Percentiles rank a stretch among this genome's conserved stretches.
These are phyloP conservation scores for Pelusios castaneus DNA, from an alignment of 2,113 vertebrate genomes.

Conservation along the genomic window DNA sequence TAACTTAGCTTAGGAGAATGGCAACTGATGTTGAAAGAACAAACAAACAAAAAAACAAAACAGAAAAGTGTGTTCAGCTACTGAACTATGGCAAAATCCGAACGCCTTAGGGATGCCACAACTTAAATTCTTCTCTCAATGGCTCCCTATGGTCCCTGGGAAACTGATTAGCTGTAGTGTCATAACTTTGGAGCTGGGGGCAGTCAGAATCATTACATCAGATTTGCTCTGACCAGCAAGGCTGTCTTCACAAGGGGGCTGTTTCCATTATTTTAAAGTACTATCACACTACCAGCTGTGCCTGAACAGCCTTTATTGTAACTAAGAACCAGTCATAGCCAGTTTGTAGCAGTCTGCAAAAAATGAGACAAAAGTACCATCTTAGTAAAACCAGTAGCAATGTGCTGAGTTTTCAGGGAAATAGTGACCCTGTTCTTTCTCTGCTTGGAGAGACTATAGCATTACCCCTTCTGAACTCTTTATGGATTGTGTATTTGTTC, in stretches of 20 bases:
- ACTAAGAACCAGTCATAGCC: background rate
- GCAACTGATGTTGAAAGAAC: background rate
- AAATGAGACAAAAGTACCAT: background rate
- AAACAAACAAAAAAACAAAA: background rate
- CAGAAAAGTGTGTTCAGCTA: background rate
- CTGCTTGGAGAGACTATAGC: background rate
- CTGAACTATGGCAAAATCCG: background rate
- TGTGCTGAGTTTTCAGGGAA: background rate
- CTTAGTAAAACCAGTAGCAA: accelerated
- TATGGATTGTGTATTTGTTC: background rate
- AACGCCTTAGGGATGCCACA: background rate
- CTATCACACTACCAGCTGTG: background rate
- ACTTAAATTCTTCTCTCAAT: background rate
- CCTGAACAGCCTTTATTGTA: background rate
- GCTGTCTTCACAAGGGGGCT: background rate
- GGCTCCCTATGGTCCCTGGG: background rate
- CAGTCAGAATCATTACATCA: background rate
- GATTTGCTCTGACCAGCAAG: background rate
- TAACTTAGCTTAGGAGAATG: background rate
- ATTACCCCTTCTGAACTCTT: background rate
- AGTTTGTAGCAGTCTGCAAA: background rate
- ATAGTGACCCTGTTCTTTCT: background rate
- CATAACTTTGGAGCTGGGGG: background rate
- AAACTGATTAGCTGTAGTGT: background rate
- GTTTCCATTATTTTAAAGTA: background rate